phyloP scores from a whole-genome alignment of 30 jellyfish, hydroid and myxozoan genomes.

The Nemopilema nomurai region DNA sequence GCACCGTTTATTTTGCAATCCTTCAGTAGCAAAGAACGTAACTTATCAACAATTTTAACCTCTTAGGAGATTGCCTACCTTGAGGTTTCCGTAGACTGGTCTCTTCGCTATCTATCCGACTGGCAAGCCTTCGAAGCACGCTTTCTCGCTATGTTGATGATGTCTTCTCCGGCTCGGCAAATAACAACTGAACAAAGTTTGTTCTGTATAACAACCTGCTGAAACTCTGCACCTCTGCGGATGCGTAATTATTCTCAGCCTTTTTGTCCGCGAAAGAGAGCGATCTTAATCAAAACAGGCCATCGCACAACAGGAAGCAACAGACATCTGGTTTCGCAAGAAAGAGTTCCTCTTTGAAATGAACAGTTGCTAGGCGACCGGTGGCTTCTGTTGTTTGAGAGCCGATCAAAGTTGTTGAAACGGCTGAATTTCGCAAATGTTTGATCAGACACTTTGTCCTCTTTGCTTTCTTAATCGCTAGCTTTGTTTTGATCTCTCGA shows the following conservation, averaged over 20 bases:
- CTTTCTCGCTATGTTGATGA: neutral
- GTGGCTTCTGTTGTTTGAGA: neutral
- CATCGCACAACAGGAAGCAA: constrained; percentile 46
- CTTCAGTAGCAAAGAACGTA: neutral
- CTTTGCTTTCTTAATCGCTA: neutral
- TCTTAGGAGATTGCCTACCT: neutral
- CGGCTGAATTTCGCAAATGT: neutral
- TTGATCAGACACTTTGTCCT: neutral
- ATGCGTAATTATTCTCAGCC: constrained; percentile 58
- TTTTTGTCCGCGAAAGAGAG: constrained; percentile 42
- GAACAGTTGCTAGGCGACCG: neutral
- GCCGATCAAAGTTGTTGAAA: neutral
- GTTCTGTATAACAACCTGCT: constrained; percentile 54
- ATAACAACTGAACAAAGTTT: neutral
- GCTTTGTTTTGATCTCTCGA: neutral
- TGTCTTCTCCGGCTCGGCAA: neutral
- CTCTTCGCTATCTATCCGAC: neutral
- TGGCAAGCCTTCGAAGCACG: neutral
- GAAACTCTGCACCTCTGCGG: neutral
- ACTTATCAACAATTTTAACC: neutral
- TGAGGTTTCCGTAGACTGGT: neutral
- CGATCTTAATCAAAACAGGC: constrained; percentile 72
- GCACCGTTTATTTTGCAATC: neutral
- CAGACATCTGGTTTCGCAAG: constrained; percentile 56
- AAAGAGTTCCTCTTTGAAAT: neutral